A percentile compares a stretch with the other conserved stretches of the same genome.
Conservation (phyloP, 2,113 vertebrate genomes). For the Leiothrix lutea region DNA sequence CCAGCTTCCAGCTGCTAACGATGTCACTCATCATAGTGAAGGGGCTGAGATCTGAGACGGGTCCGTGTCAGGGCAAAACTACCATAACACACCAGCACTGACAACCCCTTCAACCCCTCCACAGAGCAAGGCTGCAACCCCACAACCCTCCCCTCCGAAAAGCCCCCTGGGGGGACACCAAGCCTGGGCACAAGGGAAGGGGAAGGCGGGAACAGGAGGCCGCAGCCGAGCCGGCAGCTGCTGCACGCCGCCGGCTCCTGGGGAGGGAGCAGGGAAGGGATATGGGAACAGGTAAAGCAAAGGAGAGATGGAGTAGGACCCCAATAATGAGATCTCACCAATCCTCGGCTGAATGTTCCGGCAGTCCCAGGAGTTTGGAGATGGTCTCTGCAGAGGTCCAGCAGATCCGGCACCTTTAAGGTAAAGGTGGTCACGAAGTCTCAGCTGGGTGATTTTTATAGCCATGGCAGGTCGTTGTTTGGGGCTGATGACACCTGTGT, state of each 20-base stretch:
- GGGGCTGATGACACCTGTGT: neutral
- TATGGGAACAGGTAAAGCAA: rapidly evolving
- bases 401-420: neutral
- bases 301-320: neutral
- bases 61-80: neutral
- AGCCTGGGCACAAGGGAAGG: neutral
- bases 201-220: neutral
- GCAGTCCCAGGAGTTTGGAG: neutral
- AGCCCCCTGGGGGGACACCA: rapidly evolving
- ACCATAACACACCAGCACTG: neutral
- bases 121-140: neutral
- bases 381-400: neutral
- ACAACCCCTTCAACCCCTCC: neutral
- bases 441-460: neutral
- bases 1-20: constrained; percentile 54
- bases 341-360: neutral
- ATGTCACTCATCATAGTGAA: constrained; percentile 33
- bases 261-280: neutral
- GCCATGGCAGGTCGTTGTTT: neutral
- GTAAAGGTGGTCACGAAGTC: neutral
- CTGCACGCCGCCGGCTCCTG: rapidly evolving
- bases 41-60: rapidly evolving
- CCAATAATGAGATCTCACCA: constrained; percentile 53
- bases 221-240: rapidly evolving
- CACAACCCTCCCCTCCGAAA: rapidly evolving